Conservation (phyloP, 2,888 invertebrate species). For the Drosophila bunnanda region DNA sequence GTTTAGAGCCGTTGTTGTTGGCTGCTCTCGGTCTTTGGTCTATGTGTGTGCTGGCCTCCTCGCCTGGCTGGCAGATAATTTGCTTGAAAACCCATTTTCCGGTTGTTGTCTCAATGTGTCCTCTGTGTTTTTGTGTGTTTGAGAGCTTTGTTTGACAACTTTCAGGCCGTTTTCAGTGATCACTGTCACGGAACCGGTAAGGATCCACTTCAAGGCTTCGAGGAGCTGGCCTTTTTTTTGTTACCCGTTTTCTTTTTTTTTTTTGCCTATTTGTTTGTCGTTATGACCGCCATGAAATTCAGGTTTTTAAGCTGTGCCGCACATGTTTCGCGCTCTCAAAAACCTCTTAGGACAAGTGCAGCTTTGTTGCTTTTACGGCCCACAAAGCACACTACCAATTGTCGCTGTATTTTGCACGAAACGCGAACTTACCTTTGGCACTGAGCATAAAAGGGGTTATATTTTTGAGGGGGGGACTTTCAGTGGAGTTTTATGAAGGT, state of each 20-base stretch:
- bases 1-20: slow-evolving; percentile 58
- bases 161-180: slow-evolving; percentile 31
- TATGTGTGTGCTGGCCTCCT: slow-evolving; percentile 24
- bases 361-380: slow-evolving; percentile 40
- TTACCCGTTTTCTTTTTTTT: neutral
- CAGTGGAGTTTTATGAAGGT: too few species aligned
- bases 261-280: slow-evolving; percentile 10
- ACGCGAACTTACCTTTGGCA: slow-evolving; percentile 12
- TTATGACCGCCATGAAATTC: slow-evolving; percentile 38
- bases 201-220: slow-evolving; percentile 26
- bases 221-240: neutral
- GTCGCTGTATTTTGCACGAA: slow-evolving; percentile 16
- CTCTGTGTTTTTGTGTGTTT: slow-evolving; percentile 15
- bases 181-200: slow-evolving; percentile 30
- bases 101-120: slow-evolving; percentile 64
- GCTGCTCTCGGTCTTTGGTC: slow-evolving; percentile 37
- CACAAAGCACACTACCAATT: slow-evolving; percentile 30
- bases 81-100: slow-evolving; percentile 82
- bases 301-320: slow-evolving; percentile 27
- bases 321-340: slow-evolving; percentile 39
- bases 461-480: neutral
- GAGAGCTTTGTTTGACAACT: slow-evolving; percentile 35
- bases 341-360: slow-evolving; percentile 40
- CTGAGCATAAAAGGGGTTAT: slow-evolving; percentile 5
- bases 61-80: slow-evolving; percentile 70